Evolutionary conservation across 1,140 invertebrate genomes (phyloP).

Genomic region (Heliconius nattereri): DNA sequence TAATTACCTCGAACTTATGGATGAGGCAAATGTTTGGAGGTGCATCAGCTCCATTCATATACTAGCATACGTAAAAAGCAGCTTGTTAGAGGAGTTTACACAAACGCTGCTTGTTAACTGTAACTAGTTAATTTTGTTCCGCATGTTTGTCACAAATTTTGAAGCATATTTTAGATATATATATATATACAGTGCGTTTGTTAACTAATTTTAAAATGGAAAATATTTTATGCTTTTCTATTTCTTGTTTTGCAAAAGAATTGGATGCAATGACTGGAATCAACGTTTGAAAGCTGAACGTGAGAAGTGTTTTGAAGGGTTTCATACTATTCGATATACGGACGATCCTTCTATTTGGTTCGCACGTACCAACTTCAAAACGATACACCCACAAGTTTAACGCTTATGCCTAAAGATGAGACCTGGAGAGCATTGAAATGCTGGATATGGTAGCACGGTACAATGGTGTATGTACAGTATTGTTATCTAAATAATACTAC

Average conservation of each 20-base stretch:
- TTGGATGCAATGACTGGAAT: slow-evolving; percentile 44
- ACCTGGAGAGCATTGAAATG: neutral
- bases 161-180: slow-evolving; percentile 21
- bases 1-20: slow-evolving; percentile 55
- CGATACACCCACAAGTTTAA: slow-evolving; percentile 28
- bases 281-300: slow-evolving; percentile 44
- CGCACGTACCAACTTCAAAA: slow-evolving; percentile 44
- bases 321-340: slow-evolving; percentile 44
- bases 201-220: slow-evolving; percentile 21
- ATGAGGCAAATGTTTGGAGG: slow-evolving; percentile 45
- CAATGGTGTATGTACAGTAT: neutral
- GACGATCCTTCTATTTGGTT: slow-evolving; percentile 45
- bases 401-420: slow-evolving; percentile 21
- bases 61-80: slow-evolving; percentile 66
- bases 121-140: slow-evolving; percentile 77
- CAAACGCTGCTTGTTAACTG: slow-evolving; percentile 76
- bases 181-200: slow-evolving; percentile 18
- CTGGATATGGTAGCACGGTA: neutral
- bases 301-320: slow-evolving; percentile 54
- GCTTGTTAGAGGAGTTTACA: slow-evolving; percentile 76
- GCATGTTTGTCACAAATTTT: slow-evolving; percentile 64
- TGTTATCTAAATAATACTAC: neutral
- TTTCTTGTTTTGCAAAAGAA: slow-evolving; percentile 33
- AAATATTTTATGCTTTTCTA: slow-evolving; percentile 8
- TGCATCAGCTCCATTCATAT: slow-evolving; percentile 51